These are phyloP conservation scores for Leptopilina syphax DNA, from an alignment of 2,888 invertebrate species.

Conservation along the genomic window DNA sequence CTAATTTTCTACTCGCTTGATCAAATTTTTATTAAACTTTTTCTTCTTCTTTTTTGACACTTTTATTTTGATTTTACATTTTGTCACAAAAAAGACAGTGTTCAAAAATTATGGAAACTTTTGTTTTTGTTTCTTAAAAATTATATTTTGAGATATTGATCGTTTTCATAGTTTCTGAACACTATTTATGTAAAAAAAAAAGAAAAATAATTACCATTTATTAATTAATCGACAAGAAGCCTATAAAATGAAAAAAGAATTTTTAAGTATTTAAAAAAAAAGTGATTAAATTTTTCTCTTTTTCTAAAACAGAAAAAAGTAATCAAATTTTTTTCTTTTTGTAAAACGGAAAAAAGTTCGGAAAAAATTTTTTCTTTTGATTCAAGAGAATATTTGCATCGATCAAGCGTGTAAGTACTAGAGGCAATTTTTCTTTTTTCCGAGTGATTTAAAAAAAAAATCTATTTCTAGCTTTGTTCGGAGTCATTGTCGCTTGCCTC, in stretches of 20 bases:
- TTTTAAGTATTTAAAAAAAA: too few relatives aligned
- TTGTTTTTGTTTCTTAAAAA: too few relatives aligned
- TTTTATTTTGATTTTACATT: too few relatives aligned
- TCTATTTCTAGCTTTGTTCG: slow-evolving; percentile 53
- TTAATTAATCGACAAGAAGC: neutral
- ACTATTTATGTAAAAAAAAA: too few relatives aligned
- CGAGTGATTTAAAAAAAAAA: slow-evolving; percentile 22
- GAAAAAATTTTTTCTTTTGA: neutral
- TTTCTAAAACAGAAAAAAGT: neutral
- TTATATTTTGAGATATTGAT: too few relatives aligned
- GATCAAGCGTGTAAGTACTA: slow-evolving; percentile 37
- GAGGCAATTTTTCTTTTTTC: neutral
- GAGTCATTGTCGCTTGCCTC: slow-evolving; percentile 65
- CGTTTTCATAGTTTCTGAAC: too few relatives aligned
- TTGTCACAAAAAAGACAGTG: too few relatives aligned
- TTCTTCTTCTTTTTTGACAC: too few relatives aligned
- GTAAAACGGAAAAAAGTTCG: neutral
- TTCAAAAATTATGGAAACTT: too few relatives aligned
- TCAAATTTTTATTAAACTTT: neutral
- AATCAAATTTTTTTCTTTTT: neutral
- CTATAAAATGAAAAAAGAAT: neutral
- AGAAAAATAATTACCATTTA: too few relatives aligned
- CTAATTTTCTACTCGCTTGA: slow-evolving; percentile 34
- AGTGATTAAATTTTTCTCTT: neutral
- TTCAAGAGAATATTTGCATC: neutral